Conservation (phyloP, 2,797 vertebrate species). For the Neomorphus geoffroyi region DNA sequence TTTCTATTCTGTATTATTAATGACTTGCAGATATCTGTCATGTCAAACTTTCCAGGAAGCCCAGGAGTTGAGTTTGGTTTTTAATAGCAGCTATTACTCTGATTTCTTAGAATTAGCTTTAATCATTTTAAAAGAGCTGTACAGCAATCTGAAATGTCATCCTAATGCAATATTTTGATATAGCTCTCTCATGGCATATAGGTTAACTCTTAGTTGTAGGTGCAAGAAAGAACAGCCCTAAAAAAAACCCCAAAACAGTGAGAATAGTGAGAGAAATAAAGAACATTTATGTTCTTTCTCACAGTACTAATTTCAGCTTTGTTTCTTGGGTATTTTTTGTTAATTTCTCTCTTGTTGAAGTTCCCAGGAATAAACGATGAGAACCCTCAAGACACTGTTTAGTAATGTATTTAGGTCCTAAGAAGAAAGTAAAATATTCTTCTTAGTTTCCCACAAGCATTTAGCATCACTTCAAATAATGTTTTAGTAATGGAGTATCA, state of each 20-base stretch:
- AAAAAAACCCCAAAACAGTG: not conserved
- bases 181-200: not conserved
- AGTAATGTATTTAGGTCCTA: not conserved
- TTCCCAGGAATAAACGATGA: not conserved
- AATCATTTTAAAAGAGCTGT: slow-evolving; percentile 62
- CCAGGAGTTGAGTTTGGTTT: slow-evolving; percentile 37
- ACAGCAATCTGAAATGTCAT: slow-evolving; percentile 59
- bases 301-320: not conserved
- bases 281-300: not conserved
- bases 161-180: slow-evolving; percentile 57
- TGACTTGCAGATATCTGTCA: slow-evolving; percentile 54
- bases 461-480: not conserved
- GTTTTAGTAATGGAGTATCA: not conserved
- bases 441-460: not conserved
- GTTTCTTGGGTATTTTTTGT: not conserved
- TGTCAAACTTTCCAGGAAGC: slow-evolving; percentile 65
- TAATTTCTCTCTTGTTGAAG: not conserved
- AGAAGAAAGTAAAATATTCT: not conserved
- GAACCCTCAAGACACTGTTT: not conserved
- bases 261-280: not conserved
- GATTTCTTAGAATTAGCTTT: slow-evolving; percentile 68
- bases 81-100: slow-evolving; percentile 68
- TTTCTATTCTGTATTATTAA: slow-evolving; percentile 53
- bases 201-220: slow-evolving; percentile 21
- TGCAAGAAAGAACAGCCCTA: not conserved